These are phyloP conservation scores for Coptodon rendalli DNA, from an alignment of 2,113 vertebrate species.

Conservation along the genomic window DNA sequence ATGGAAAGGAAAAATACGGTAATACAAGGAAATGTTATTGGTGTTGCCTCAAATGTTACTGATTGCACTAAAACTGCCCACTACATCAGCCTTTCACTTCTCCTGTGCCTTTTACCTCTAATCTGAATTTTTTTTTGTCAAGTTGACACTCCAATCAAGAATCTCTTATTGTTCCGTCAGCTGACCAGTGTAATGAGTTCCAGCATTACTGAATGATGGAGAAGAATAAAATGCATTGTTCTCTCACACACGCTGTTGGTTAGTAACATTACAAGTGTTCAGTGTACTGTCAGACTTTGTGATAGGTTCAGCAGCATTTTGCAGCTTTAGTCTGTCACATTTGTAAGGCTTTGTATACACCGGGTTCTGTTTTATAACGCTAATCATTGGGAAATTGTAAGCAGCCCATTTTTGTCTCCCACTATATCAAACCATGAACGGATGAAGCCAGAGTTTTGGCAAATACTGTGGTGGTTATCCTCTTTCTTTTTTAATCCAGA, in stretches of 20 bases:
- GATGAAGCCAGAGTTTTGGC: background rate
- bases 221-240: background rate
- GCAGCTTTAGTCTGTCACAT: background rate
- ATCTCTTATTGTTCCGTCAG: background rate
- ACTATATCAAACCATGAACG: background rate
- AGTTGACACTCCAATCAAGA: background rate
- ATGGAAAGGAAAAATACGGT: background rate
- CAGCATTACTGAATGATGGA: background rate
- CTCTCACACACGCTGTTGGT: background rate
- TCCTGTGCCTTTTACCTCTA: background rate
- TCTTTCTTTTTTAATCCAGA: background rate
- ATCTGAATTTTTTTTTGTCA: background rate
- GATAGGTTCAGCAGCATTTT: background rate
- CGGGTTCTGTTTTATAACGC: background rate
- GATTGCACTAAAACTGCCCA: background rate
- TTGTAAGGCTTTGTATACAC: background rate
- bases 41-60: background rate
- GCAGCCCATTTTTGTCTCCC: background rate
- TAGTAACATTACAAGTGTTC: background rate
- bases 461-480: background rate
- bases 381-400: background rate
- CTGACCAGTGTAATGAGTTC: background rate
- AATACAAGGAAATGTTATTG: background rate
- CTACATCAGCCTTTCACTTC: background rate
- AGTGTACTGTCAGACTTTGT: background rate